phyloP scores from a whole-genome alignment of 2,113 vertebrate genomes.

The Ardeotis arabs region DNA sequence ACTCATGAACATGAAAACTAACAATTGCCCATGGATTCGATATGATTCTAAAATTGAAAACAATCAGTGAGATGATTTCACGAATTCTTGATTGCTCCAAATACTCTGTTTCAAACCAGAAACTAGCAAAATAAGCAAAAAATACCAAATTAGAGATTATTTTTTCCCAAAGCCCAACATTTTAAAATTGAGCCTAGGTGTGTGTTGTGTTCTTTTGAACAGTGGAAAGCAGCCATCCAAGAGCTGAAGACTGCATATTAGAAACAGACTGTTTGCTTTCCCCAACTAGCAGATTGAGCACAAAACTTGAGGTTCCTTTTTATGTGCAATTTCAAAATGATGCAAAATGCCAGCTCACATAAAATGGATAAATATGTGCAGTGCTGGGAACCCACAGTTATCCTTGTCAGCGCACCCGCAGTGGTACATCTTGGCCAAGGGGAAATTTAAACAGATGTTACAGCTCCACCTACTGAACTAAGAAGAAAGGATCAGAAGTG shows the following conservation, averaged over 20 bases:
- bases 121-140: neutral
- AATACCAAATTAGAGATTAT: neutral
- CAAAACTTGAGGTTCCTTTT: neutral
- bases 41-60: neutral
- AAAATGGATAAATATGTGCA: neutral
- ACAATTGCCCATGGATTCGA: neutral
- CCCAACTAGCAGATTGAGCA: neutral
- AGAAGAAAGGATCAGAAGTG: neutral
- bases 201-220: neutral
- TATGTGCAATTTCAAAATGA: neutral
- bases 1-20: neutral
- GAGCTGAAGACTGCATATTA: neutral
- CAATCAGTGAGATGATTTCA: neutral
- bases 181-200: neutral
- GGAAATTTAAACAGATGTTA: neutral
- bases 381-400: neutral
- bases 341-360: neutral
- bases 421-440: neutral
- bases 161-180: neutral
- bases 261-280: neutral
- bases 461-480: conserved; percentile 21
- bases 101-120: neutral
- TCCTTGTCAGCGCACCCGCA: neutral
- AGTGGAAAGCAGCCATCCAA: neutral
- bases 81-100: neutral